Conservation (phyloP, 2,888 invertebrate species). For the Conchocele bisecta region DNA sequence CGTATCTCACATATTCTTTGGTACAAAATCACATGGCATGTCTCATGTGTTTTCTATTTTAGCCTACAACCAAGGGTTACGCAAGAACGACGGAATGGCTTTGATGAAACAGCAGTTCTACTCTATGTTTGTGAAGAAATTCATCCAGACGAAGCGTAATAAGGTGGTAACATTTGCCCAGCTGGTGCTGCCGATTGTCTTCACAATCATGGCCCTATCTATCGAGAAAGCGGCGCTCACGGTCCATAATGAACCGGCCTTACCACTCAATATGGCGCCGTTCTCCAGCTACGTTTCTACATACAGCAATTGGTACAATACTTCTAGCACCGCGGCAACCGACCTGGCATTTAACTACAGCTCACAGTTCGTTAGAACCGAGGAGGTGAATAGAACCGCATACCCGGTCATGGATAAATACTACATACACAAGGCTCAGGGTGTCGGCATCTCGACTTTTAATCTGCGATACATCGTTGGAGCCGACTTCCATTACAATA, state of each 20-base stretch:
- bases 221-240: constrained; percentile 84
- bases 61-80: too few species aligned
- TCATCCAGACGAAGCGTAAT: too few species aligned
- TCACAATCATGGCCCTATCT: constrained; percentile 86
- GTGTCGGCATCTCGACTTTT: constrained; percentile 76
- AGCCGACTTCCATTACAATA: constrained; percentile 65
- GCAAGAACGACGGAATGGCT: too few species aligned
- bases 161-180: too few species aligned
- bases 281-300: constrained; percentile 56
- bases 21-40: too few species aligned
- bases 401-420: constrained; percentile 52
- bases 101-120: too few species aligned
- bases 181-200: constrained; percentile 88
- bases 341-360: constrained; percentile 32
- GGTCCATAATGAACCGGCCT: constrained; percentile 84
- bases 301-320: constrained; percentile 50
- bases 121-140: too few species aligned
- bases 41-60: too few species aligned
- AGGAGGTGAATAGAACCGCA: constrained; percentile 18
- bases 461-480: constrained; percentile 80
- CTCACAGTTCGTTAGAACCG: constrained; percentile 12
- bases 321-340: constrained; percentile 24
- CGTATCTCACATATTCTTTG: too few species aligned
- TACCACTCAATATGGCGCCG: constrained; percentile 85
- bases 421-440: constrained; percentile 59